Base-by-base conservation (phyloP, 2,113 vertebrate genomes). In the Ictalurus furcatus region DNA sequence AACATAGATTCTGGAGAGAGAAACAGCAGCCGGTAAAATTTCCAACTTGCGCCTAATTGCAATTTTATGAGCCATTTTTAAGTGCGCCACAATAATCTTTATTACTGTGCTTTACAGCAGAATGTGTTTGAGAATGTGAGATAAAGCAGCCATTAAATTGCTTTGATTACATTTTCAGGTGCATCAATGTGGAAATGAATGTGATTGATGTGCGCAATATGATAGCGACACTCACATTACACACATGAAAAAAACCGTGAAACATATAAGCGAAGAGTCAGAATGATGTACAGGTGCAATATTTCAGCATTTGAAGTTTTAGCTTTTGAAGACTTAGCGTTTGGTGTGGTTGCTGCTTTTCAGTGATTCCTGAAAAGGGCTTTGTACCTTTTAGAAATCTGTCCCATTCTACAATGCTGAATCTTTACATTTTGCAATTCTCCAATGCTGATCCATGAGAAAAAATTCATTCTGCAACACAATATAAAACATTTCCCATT, bases 121-220 rank as follows among this genome's bases (percentile, higher is more conserved):
- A 92, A 90, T 65, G 81, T 54, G 61, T 34, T 59, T 6, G 73
- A 88, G 59, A 85, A 86, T 5, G 69, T 84, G 88, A 87, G 91
- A 92, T 59, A 91, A 90, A 90, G 63, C 80, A 85, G 67, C 89
- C 90, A 88, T 94, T 90, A 93, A 93, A 89, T 89, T 90, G 88
- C 86, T 92, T 95, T 96, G 93, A 96, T 96, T 93, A 94, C 94
- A 93, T 94, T 94, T 93, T 96, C 94, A 95, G 94, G 90, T 92
- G 92, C 92, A 90, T 94, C 95, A 90, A 90, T 21, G 94, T 91
- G 93, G 92, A 93, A 89, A 94, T 95, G 94, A 95, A 94, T 80
- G 84, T 92, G 95, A 95, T 92, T 93, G 92, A 95, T 93, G 90
- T 86, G 86, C n/a, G 69, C 89, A 90, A 91, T 93, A 89, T 89